Evolutionary conservation across 1,140 invertebrate species (phyloP).

Genomic region (Aphaenogaster floridana): DNA sequence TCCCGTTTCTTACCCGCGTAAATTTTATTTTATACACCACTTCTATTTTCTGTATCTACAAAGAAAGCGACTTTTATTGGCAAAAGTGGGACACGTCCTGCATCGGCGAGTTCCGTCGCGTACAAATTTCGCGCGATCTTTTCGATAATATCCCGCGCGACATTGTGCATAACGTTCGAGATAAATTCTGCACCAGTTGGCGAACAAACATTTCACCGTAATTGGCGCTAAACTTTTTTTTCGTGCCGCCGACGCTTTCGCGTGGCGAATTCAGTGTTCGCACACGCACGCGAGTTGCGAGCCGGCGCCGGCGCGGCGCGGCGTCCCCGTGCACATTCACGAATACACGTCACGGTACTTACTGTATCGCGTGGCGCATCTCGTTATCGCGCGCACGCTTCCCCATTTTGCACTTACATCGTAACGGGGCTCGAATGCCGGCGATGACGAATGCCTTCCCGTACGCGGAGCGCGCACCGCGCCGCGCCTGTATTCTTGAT

Average conservation of each 20-base stretch:
- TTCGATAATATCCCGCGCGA: conserved; percentile 21
- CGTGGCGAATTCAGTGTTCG: background rate
- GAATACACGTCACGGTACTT: conserved; percentile 54
- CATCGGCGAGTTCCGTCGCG: background rate
- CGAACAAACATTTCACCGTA: conserved; percentile 4
- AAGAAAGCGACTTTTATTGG: conserved; percentile 37
- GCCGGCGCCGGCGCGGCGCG: too few species aligned
- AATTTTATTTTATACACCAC: background rate
- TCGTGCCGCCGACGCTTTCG: background rate
- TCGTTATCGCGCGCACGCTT: conserved; percentile 66
- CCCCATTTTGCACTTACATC: conserved; percentile 23
- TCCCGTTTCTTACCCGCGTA: background rate
- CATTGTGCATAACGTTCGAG: conserved; percentile 9
- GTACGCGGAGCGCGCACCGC: conserved; percentile 28
- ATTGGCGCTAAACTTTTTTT: conserved; percentile 22
- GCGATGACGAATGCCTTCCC: conserved; percentile 74
- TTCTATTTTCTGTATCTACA: conserved; percentile 15
- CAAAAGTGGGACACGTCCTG: conserved; percentile 18
- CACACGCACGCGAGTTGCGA: background rate
- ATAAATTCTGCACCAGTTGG: conserved; percentile 18
- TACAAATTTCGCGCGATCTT: conserved; percentile 21
- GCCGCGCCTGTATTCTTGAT: conserved; percentile 64
- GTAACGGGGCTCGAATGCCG: conserved; percentile 21
- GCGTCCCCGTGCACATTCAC: background rate
- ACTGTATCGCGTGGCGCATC: conserved; percentile 67